Base-by-base conservation (phyloP, 2,888 invertebrate species). In the Incurvaria masculella region DNA sequence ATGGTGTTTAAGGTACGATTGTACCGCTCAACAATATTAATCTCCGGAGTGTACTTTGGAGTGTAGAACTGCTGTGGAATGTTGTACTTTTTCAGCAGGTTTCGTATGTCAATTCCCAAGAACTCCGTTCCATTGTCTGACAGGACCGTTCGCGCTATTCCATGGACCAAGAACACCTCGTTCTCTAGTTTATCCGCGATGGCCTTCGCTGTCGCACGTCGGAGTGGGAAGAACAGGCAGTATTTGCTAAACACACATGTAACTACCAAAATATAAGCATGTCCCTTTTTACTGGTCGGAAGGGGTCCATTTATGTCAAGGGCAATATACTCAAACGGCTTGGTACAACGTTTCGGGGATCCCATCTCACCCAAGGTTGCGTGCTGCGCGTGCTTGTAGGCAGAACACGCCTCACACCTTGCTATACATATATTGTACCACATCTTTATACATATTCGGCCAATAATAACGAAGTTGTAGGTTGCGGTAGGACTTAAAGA, bases 301-400 rank as follows among this genome's bases (percentile, higher is more conserved):
- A 39, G n/a, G 41, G 44, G 38, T 42, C 23, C 39, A 40, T 39
- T 44, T 38, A 39, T 38, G 42, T 49, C 55, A 59, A n/a, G 4
- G 56, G 55, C n/a, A 60, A 56, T 38, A 18, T 23, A 52, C 45
- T 55, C 59, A 49, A 56, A 60, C 19, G 56, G 61, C 21, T 52
- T 43, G 21, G 21, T 54, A 44, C 52, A 58, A 0, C 49, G 21
- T 42, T 56, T 58, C 5, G 54, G 59, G 11, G 49, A 46, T 19
- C 52, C 57, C 57, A 56, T 57, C 48, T 42, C 44, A 1, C 55
- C 59, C 16, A 49, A 45, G 10, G 47, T 55, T 5, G 14, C 26
- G 21, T 51, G 55, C 40, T 42, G 54, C 6, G 41, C 48, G 2
- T 8, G 20, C 44, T 54, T 55, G 26, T 54, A 47, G 4, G 53